These are phyloP conservation scores for Calameuta idolon DNA, from an alignment of 2,888 invertebrate genomes.

Conservation along the genomic window DNA sequence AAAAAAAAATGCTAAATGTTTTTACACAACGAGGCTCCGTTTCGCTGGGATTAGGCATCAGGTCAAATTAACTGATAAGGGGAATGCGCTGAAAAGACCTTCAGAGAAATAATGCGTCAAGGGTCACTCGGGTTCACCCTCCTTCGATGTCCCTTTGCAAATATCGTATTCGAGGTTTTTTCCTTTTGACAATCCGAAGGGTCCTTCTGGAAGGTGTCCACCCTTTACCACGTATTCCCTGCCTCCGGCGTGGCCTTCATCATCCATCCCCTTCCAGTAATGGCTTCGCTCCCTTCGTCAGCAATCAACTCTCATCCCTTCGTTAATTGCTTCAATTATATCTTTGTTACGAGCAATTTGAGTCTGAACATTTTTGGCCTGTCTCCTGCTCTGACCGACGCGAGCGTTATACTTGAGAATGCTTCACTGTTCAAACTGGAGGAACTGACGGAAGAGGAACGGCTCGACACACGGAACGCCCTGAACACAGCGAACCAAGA, in stretches of 20 bases:
- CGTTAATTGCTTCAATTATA: slow-evolving; percentile 56
- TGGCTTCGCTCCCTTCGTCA: slow-evolving; percentile 21
- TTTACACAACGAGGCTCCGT: background rate
- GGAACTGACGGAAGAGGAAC: background rate
- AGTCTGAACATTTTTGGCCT: slow-evolving; percentile 37
- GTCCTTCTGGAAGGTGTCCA: slow-evolving; percentile 43
- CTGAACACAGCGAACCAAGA: background rate
- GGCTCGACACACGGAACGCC: background rate
- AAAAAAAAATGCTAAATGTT: background rate
- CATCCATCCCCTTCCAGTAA: slow-evolving; percentile 21
- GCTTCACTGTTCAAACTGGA: background rate
- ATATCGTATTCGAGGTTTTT: slow-evolving; percentile 45
- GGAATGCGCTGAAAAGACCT: slow-evolving; percentile 36
- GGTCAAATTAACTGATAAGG: background rate
- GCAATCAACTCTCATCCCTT: slow-evolving; percentile 25
- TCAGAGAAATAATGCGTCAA: slow-evolving; percentile 51
- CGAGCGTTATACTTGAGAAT: background rate
- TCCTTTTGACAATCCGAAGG: slow-evolving; percentile 44
- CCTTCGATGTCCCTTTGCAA: slow-evolving; percentile 31
- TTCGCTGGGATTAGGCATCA: background rate
- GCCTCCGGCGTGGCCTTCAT: slow-evolving; percentile 19
- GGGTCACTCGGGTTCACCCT: slow-evolving; percentile 36
- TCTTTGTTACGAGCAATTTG: slow-evolving; percentile 52
- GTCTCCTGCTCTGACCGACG: slow-evolving; percentile 1
- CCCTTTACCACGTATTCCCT: slow-evolving; percentile 34